Base-by-base conservation (phyloP, 2,888 invertebrate genomes). In the Cylindroiulus punctatus region DNA sequence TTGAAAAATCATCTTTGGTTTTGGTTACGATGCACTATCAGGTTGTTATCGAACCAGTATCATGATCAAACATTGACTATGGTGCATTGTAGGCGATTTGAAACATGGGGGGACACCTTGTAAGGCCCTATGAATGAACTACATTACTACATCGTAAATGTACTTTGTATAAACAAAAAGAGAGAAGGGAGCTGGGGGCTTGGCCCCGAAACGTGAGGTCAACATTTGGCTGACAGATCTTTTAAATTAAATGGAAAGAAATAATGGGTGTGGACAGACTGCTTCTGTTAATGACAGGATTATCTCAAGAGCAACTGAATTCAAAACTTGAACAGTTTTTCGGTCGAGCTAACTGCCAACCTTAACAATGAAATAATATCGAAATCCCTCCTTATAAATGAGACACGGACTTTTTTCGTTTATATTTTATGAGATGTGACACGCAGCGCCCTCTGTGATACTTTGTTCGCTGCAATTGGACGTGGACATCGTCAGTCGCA, bases 191-290 rank as follows among this genome's bases (percentile, higher is more conserved):
- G 26, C 22, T 52, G 76, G 76, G 30, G 76, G 76, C 76, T 76
- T 76, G 76, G 76, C 76, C n/a, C 76, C 76, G 26, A 76, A 76
- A 76, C 26, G 26, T 76, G 22, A 76, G 76, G 76, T 76, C 76
- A 76, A 76, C 76, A 76, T 76, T 76, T 76, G 76, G 76, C 76
- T 76, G 76, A 76, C 76, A 76, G 76, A 26, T 76, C 30, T 76
- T 76, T 76, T 76, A 30, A 76, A 76, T 76, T 76, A 76, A 76
- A 76, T 76, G 30, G 30, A 76, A 76, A 76, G 76, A 30, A 76
- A 76, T 76, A 76, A 76, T 76, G 76, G 76, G 76, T 76, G 76
- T 30, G 76, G 76, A 76, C 76, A 76, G 76, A 76, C 30, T 30
- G 76, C 76, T 76, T 76, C 76, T 76, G 76, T 76, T 76, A 76